These are phyloP conservation scores for Scylla paramamosain DNA, from an alignment of 1,140 invertebrate genomes.

Conservation along the genomic window DNA sequence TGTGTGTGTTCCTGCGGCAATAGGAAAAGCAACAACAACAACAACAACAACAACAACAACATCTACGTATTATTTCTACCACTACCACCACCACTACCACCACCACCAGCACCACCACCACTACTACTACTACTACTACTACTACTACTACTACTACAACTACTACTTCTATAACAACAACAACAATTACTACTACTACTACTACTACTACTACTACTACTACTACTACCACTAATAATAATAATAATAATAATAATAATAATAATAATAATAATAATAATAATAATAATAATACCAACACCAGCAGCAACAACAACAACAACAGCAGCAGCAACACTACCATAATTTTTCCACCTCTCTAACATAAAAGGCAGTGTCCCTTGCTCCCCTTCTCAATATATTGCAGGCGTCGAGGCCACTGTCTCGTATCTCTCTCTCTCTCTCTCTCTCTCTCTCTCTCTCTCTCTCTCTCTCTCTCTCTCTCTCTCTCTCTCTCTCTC, in stretches of 20 bases:
- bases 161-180: not conserved
- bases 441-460: conserved; percentile 28
- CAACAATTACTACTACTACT: no score
- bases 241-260: not conserved
- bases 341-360: no score
- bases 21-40: not conserved
- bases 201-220: no score
- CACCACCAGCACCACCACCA: not conserved
- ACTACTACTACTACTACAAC: not conserved
- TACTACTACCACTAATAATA: not conserved
- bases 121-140: not conserved
- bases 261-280: not conserved
- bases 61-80: not conserved
- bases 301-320: no score
- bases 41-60: no score
- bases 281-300: no score
- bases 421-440: not conserved
- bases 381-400: not conserved
- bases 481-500: conserved; percentile 28
- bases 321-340: no score
- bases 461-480: conserved; percentile 38
- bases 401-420: not conserved
- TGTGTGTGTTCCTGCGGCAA: not conserved
- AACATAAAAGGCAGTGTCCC: not conserved
- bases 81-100: not conserved